A percentile compares a stretch with the other conserved stretches of the same genome.
phyloP scores from a whole-genome alignment of 2,797 vertebrate genomes.

The Betta splendens region DNA sequence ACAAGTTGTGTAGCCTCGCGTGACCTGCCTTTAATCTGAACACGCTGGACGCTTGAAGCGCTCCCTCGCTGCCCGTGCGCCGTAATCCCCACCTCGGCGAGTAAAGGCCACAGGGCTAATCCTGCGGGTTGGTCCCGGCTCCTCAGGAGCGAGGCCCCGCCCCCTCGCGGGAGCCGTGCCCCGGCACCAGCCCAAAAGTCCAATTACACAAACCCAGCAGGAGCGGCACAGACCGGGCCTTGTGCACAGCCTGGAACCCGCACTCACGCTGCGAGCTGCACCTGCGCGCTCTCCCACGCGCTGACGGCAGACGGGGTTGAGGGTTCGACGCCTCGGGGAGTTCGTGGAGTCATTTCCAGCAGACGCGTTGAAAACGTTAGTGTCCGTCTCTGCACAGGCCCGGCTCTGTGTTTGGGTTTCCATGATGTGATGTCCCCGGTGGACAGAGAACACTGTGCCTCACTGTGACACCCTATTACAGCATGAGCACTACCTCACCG shows the following conservation, averaged over 20 bases:
- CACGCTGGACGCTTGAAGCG: conserved; percentile 62
- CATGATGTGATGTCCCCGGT: conserved; percentile 71
- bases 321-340: conserved; percentile 22
- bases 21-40: conserved; percentile 70
- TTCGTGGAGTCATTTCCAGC: conserved; percentile 51
- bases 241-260: conserved; percentile 16
- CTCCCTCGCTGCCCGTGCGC: conserved; percentile 42
- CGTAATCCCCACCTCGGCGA: conserved; percentile 73
- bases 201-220: conserved; percentile 76
- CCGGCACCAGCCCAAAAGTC: conserved; percentile 65
- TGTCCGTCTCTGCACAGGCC: conserved; percentile 36
- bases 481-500: conserved; percentile 60
- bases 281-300: conserved; percentile 48
- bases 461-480: conserved; percentile 66
- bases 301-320: conserved; percentile 29
- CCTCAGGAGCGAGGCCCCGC: conserved; percentile 58
- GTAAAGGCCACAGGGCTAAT: conserved; percentile 59
- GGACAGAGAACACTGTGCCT: conserved; percentile 54
- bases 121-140: conserved; percentile 58
- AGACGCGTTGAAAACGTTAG: conserved; percentile 39
- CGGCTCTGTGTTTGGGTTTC: conserved; percentile 57
- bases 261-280: conserved; percentile 39
- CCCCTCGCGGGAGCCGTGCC: conserved; percentile 42
- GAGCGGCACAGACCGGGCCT: conserved; percentile 54
- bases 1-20: conserved; percentile 47